Base-by-base conservation (phyloP, 2,888 invertebrate species). In the Diachrysia chrysitis region DNA sequence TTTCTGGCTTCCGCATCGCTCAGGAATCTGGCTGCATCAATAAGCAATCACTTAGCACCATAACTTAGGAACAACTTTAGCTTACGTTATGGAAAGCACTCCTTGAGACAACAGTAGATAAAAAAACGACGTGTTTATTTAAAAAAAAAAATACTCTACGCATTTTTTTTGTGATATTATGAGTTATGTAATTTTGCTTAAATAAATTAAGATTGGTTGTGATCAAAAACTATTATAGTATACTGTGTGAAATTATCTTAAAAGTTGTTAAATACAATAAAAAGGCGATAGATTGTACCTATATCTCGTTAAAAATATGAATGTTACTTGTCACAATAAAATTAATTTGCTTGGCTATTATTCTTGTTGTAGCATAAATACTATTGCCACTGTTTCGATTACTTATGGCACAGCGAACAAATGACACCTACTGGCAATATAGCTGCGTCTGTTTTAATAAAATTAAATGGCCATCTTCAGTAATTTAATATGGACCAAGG, bases 11-110 rank as follows among this genome's bases (percentile, higher is more conserved):
- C 93, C 93, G 92, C 89, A 90, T 90, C 85, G 82, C 87, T 88
- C 71, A 73, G 81, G 84, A 85, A 88, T 89, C 83, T 85, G 80
- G 81, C 73, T 85, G 83, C 86, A 87, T 88, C 87, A 89, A 89
- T 90, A 89, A 89, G 73, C 84, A 86, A 89, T 91, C 90, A 90
- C 83, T 93, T 93, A 92, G 81, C 92, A 87, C 83, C 71, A 64
- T 71, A 71, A 71, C 68, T 78, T 72, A 17, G 14, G 42, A 64
- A 19, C 63, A 81, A 19, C 53, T 7, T 74, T 69, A 81, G 79
- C 65, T 69, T 80, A 73, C 51, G 78, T 65, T 65, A 61, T 0
- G 66, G 32, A 10, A 32, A 32, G 32, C 10, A 1, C 10, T 32
- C 48, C 25, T 55, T 1, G 32, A 12, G 10, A 10, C 0, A 25